Evolutionary conservation across 2,797 vertebrate species (phyloP).

Genomic region (Lutjanus campechanus): DNA sequence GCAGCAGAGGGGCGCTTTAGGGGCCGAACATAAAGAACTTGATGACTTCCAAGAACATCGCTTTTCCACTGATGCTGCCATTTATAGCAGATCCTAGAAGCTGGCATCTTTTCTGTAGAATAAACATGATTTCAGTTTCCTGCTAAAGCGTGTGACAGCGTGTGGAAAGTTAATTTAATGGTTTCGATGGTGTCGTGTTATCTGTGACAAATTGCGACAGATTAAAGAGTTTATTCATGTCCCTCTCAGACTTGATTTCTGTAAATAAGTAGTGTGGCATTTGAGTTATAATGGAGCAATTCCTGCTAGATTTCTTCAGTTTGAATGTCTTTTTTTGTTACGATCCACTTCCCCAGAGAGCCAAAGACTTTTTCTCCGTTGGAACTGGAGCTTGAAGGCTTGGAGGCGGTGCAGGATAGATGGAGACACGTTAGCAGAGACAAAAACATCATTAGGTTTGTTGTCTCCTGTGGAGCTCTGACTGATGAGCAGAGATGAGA

Average conservation of each 20-base stretch:
- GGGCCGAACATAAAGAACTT: slow-evolving; percentile 25
- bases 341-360: not conserved
- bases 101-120: slow-evolving; percentile 1
- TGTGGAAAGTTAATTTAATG: slow-evolving; percentile 5
- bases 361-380: not conserved
- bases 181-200: not conserved
- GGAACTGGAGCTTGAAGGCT: not conserved
- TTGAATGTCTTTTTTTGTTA: not conserved
- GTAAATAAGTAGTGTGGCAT: not conserved
- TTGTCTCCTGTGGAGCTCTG: slow-evolving; percentile 32
- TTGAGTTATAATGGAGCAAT: not conserved
- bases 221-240: not conserved
- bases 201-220: not conserved
- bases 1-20: slow-evolving; percentile 20
- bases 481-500: slow-evolving; percentile 36
- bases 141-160: not conserved
- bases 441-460: slow-evolving; percentile 15
- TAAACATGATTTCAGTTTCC: not conserved
- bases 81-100: not conserved
- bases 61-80: slow-evolving; percentile 13
- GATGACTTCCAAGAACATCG: slow-evolving; percentile 9
- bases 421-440: slow-evolving; percentile 17
- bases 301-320: not conserved
- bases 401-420: not conserved
- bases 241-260: not conserved